A percentile compares a stretch with the other conserved stretches of the same genome.
These are phyloP conservation scores for Oreochromis mossambicus DNA, from an alignment of 2,797 vertebrate species.

Conservation along the genomic window DNA sequence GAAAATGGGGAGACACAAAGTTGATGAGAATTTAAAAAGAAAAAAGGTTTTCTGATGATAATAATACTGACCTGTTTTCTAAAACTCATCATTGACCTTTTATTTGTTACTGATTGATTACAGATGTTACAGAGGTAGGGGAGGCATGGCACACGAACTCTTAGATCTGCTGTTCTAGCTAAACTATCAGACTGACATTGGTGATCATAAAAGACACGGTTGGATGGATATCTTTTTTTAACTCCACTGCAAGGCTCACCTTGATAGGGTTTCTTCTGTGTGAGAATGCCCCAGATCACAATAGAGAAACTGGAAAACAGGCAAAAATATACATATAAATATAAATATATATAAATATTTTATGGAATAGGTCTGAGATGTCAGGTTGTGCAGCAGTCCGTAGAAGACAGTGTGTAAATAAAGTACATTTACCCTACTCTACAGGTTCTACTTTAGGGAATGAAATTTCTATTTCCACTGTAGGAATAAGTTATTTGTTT, in stretches of 20 bases:
- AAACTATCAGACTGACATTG: background rate
- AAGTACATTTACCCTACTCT: background rate
- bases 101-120: background rate
- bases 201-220: background rate
- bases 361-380: background rate
- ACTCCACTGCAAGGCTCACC: conserved; percentile 65
- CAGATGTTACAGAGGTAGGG: background rate
- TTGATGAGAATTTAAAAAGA: fast-evolving
- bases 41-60: background rate
- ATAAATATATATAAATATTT: background rate
- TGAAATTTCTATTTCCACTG: background rate
- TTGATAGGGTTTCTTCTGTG: conserved; percentile 97
- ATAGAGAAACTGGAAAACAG: conserved; percentile 85
- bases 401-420: background rate
- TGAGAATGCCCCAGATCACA: conserved; percentile 94
- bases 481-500: background rate
- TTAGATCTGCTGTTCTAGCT: background rate
- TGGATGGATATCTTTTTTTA: background rate
- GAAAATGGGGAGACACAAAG: background rate
- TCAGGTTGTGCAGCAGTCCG: background rate
- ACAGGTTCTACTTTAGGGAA: background rate
- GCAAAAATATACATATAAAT: background rate
- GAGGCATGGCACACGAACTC: background rate
- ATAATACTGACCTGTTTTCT: background rate
- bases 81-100: fast-evolving